A percentile compares a stretch with the other conserved stretches of the same genome.
Conservation (phyloP, 1,140 invertebrate species). For the Samia ricini region DNA sequence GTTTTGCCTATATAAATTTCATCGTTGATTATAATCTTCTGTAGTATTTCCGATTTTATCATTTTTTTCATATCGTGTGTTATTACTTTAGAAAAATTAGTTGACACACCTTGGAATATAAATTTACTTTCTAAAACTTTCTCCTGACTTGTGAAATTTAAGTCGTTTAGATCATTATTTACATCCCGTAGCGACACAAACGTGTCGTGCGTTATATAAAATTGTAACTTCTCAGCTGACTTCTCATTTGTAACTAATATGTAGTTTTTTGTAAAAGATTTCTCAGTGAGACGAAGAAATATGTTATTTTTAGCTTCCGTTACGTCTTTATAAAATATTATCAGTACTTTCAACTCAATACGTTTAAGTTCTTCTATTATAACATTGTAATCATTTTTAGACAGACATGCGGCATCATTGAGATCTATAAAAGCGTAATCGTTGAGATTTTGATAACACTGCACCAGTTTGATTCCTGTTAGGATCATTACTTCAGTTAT, state of each 20-base stretch:
- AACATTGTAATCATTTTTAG: neutral
- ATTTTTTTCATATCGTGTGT: neutral
- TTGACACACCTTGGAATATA: slow-evolving; percentile 6
- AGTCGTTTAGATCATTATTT: neutral
- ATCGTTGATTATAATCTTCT: slow-evolving; percentile 11
- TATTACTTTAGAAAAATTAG: slow-evolving; percentile 1
- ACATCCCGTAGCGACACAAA: neutral
- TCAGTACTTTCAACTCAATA: neutral
- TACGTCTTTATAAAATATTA: neutral
- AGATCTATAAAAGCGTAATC: neutral
- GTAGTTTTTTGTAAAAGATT: neutral
- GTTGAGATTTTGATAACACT: neutral
- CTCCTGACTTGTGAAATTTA: slow-evolving; percentile 1
- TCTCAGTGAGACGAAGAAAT: neutral
- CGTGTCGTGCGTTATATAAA: neutral
- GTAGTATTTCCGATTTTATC: slow-evolving; percentile 1
- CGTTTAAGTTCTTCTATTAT: neutral
- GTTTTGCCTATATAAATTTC: slow-evolving; percentile 1
- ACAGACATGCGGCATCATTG: neutral
- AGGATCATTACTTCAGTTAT: neutral
- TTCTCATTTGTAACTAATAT: neutral
- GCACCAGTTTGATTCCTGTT: neutral
- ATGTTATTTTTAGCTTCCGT: neutral
- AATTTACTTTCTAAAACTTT: neutral
- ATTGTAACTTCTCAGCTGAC: neutral